Base-by-base conservation (phyloP, 1,140 invertebrate genomes). In the Odontomachus brunneus region DNA sequence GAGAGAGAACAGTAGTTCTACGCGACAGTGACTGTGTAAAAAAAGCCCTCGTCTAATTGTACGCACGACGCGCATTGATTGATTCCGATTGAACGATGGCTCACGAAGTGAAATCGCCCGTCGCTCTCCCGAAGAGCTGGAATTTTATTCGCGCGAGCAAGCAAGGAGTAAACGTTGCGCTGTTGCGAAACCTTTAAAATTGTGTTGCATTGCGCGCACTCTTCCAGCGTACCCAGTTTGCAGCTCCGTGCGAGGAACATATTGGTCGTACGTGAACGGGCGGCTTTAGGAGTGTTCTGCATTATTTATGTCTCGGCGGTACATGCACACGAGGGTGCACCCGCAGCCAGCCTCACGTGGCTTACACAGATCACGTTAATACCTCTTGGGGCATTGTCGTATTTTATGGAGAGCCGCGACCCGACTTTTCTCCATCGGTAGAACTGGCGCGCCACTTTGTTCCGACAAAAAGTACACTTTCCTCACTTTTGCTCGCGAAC, bases 251-350 rank as follows among this genome's bases (percentile, higher is more conserved):
- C 74, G 44, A 84, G 76, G 71, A 90, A 89, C 84, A 87, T 90
- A 90, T 91, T 86, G 90, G 88, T 71, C 83, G 83, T 88, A 90
- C 89, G 90, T 90, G 90, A 89, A 91, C 88, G 59, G 76, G 66
- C 74, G 83, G 86, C 82, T 86, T 83, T 84, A 85, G 66, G 82
- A 86, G 84, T 82, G 83, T 86, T 89, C 87, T 90, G 89, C 89
- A 90, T 90, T 90, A 90, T 90, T 89, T 89, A 90, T 89, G 83
- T 85, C 84, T 73, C 83, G 65, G 62, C 24, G 84, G 83, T 85
- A 51, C 76, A 85, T n/a, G 80, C 24, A 33, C 55, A 71, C 75
- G 49, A 38, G 55, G 49, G 33, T 33, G 82, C 72, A 82, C 78
- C 72, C 82, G 53, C 38, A 67, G 53, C 49, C 72, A 53, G 67